Evolutionary conservation across 2,797 vertebrate genomes (phyloP).

Genomic region (Pelobates cultripes): DNA sequence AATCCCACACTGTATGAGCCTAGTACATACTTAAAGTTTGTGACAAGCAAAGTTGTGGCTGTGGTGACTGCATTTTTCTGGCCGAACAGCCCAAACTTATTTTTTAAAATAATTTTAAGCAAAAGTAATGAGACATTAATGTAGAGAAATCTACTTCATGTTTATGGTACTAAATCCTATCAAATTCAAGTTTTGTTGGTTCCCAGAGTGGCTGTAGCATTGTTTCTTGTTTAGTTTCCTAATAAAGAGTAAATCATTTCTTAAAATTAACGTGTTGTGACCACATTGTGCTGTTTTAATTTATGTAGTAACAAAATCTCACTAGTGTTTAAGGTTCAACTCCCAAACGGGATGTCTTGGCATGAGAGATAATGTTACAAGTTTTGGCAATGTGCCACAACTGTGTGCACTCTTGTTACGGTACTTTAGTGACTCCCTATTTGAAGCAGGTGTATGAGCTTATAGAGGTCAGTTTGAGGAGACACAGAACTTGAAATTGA

Average conservation of each 20-base stretch:
- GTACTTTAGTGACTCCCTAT: slow-evolving; percentile 7
- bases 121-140: no score
- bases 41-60: no score
- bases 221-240: no score
- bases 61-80: no score
- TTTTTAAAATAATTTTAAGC: no score
- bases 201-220: no score
- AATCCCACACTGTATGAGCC: no score
- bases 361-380: slow-evolving; percentile 27
- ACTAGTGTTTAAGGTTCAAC: background rate
- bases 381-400: slow-evolving; percentile 20
- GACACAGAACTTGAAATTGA: background rate
- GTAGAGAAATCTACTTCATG: no score
- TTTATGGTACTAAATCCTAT: no score
- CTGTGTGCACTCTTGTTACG: slow-evolving; percentile 1
- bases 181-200: no score
- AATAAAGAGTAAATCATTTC: background rate
- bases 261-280: background rate
- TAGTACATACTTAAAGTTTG: no score
- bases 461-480: slow-evolving; percentile 17
- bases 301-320: slow-evolving; percentile 3
- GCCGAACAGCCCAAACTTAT: no score
- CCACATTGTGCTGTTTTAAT: background rate
- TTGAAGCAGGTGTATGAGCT: slow-evolving; percentile 32
- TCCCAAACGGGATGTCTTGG: background rate